Evolutionary conservation across 23 tunicate genomes (phyloP), one percentile per base, ranked within the genome.

Genomic region (Trididemnum nubilum): DNA sequence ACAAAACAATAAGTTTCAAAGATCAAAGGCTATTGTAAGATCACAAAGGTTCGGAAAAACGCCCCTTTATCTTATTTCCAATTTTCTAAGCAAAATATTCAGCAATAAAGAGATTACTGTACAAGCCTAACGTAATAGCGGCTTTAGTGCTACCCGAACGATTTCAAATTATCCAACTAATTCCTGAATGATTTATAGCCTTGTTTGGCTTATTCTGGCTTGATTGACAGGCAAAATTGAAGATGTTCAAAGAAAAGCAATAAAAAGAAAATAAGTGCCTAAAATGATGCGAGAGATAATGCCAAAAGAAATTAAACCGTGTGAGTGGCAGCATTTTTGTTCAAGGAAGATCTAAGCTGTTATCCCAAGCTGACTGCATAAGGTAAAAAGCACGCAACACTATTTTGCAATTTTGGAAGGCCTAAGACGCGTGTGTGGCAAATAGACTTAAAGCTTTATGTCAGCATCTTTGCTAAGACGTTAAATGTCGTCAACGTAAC

Each of bases 21-120:
- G 75, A 85, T 85, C 88, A 85, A 85, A 85, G 88, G 77, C 82
- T 57, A 75, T 85, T 77, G 88, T 85, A 40, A 30, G 79, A 40
- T 70, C 26, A 39, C 58, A 39, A 73, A 4, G 74, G 59, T 40
- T 49, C n/a, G 38, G 58, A 5, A 39, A 36, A 28, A 39, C 79
- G 79, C 59, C 75, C 44, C n/a, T 33, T 28, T 28, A 28, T 70
- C 75, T 9, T 15, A 70, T 70, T 33, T 70, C 39, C 18, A 61
- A 15, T 61, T 24, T 61, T 15, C 12, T 44, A 44, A 44, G 54
- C 54, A 44, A 44, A 44, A 44, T 44, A 44, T 44, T 44, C 9
- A 44, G 54, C 54, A 21, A 61, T 12, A 26, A 24, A 21, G 67
- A 12, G 29, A 61, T 61, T 61, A 21, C n/a, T n/a, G n/a, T n/a